These are phyloP conservation scores for Coelopa pilipes DNA, from an alignment of 2,888 invertebrate genomes.

Conservation along the genomic window DNA sequence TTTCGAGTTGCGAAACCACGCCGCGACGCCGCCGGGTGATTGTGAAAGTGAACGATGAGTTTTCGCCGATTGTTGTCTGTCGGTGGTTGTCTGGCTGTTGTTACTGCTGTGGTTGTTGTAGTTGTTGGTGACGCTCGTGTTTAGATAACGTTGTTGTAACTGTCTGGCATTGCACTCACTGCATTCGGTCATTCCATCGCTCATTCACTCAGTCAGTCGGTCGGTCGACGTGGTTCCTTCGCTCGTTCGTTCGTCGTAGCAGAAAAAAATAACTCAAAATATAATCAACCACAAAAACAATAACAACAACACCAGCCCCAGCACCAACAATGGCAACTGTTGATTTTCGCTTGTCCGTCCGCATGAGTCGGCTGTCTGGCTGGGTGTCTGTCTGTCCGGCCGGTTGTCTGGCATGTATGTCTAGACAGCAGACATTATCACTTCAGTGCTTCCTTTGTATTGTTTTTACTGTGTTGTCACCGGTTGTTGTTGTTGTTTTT, in stretches of 20 bases:
- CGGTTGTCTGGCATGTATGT: constrained; percentile 42
- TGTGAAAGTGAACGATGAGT: not conserved
- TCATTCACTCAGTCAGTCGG: constrained; percentile 11
- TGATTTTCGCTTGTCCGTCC: constrained; percentile 20
- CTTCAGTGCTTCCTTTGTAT: constrained; percentile 45
- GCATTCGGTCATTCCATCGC: not conserved
- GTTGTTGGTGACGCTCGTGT: not conserved
- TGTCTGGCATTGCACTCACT: constrained; percentile 26
- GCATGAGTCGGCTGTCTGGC: constrained; percentile 18
- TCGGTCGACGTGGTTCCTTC: too few species aligned
- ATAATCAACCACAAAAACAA: constrained; percentile 18
- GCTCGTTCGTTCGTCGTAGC: too few species aligned
- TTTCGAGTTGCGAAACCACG: too few species aligned
- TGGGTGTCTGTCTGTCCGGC: constrained; percentile 20
- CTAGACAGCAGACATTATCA: constrained; percentile 49
- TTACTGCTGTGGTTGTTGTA: not conserved
- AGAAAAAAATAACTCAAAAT: too few species aligned
- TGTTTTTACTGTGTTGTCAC: constrained; percentile 32
- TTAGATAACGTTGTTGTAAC: too few species aligned
- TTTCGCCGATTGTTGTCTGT: constrained; percentile 10
- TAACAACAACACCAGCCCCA: constrained; percentile 11
- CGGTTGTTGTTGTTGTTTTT: constrained; percentile 20
- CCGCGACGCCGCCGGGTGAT: not conserved
- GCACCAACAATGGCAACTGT: constrained; percentile 32
- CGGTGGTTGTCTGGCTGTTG: constrained; percentile 2